A percentile compares a stretch with the other conserved stretches of the same genome.
Conservation (phyloP, 2,888 invertebrate species). For the Tineola bisselliella region DNA sequence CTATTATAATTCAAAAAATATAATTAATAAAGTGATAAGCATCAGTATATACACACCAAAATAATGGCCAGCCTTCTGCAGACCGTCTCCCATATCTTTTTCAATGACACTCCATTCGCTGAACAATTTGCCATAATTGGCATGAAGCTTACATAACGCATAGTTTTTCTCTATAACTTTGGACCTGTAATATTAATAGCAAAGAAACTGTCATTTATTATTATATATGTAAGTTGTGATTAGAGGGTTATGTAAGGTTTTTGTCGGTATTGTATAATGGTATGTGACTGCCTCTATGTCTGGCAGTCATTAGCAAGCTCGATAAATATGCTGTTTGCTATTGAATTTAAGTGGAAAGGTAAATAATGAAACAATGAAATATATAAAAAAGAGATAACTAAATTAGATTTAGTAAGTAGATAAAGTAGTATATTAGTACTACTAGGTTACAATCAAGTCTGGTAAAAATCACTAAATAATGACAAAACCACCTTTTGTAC, state of each 20-base stretch:
- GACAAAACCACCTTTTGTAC: background rate
- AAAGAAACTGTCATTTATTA: background rate
- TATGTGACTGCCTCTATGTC: too few species aligned
- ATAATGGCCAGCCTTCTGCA: conserved; percentile 75
- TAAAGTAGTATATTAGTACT: too few species aligned
- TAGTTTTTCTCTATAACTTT: conserved; percentile 80
- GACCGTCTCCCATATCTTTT: conserved; percentile 81
- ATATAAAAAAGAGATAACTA: too few species aligned
- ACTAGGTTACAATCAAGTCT: too few species aligned
- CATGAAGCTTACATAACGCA: conserved; percentile 81
- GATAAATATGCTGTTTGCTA: too few species aligned
- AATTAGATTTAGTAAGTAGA: too few species aligned
- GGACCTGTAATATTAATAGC: conserved; percentile 49
- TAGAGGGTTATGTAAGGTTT: too few species aligned
- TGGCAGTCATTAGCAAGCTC: too few species aligned
- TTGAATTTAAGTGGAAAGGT: too few species aligned
- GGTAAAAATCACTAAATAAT: background rate
- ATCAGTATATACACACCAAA: conserved; percentile 41
- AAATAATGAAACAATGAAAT: too few species aligned
- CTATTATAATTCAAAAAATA: background rate
- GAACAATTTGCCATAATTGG: conserved; percentile 82
- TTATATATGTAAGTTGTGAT: too few species aligned
- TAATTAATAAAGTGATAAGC: background rate
- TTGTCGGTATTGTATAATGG: too few species aligned
- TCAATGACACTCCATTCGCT: conserved; percentile 89